phyloP scores from a whole-genome alignment of 2,888 invertebrate species.

The Dasypolia templi region DNA sequence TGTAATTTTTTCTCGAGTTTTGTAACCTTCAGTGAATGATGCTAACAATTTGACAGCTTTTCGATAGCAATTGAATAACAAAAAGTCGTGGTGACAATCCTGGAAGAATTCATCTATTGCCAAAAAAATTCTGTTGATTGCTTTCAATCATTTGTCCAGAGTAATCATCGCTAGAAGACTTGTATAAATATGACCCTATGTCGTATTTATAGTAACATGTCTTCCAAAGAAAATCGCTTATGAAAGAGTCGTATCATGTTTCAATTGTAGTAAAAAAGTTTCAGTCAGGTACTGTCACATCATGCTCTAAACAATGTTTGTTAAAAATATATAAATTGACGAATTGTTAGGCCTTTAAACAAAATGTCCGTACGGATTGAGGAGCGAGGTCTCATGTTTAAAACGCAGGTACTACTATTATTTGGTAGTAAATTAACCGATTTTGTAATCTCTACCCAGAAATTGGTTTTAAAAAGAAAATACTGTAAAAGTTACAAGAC shows the following conservation, averaged over 20 bases:
- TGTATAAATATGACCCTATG: too few species aligned
- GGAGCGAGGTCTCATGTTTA: too few species aligned
- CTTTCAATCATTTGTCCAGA: not conserved
- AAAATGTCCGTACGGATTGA: too few species aligned
- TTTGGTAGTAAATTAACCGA: too few species aligned
- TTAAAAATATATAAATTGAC: not conserved
- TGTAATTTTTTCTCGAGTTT: slow-evolving; percentile 28
- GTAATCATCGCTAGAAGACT: not conserved
- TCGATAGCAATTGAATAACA: not conserved
- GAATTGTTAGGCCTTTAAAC: not conserved
- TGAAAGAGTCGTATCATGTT: not conserved
- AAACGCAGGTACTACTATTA: too few species aligned
- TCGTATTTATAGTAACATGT: not conserved
- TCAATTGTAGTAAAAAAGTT: not conserved
- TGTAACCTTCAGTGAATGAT: slow-evolving; percentile 9
- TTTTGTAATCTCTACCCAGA: too few species aligned
- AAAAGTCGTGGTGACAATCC: not conserved
- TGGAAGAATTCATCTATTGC: not conserved
- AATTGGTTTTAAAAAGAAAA: too few species aligned
- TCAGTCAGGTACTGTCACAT: not conserved
- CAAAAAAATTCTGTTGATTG: not conserved
- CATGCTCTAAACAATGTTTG: not conserved
- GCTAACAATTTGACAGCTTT: slow-evolving; percentile 15
- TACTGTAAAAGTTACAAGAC: too few species aligned
- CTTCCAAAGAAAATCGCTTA: not conserved